A percentile compares a stretch with the other conserved stretches of the same genome.
Evolutionary conservation across 2,797 vertebrate genomes (phyloP).

Genomic region (Acanthis flammea): DNA sequence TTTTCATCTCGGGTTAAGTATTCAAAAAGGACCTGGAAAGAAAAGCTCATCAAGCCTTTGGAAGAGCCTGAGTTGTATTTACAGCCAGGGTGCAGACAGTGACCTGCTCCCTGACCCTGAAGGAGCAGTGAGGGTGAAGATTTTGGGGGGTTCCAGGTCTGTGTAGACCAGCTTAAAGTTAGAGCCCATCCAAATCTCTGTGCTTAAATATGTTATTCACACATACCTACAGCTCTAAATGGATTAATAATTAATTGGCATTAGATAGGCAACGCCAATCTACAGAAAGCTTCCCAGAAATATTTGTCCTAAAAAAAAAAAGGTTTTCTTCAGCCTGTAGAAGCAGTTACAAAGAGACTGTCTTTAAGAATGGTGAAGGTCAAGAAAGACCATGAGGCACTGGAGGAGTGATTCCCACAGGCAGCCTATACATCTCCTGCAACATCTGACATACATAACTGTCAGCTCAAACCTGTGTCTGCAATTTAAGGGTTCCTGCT

Average conservation of each 20-base stretch:
- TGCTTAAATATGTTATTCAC: not conserved
- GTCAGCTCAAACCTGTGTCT: not conserved
- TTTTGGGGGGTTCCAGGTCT: not conserved
- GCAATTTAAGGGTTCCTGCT: not conserved
- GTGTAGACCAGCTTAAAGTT: not conserved
- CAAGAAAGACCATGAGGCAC: not conserved
- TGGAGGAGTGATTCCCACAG: not conserved
- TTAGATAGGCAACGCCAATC: not conserved
- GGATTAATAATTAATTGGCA: not conserved
- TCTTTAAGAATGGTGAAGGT: not conserved
- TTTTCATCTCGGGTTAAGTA: not conserved
- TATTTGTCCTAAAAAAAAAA: not conserved
- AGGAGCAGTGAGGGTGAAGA: not conserved
- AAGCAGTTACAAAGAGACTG: not conserved
- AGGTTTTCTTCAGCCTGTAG: not conserved
- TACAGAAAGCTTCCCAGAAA: not conserved
- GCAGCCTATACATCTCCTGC: not conserved
- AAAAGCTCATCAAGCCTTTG: not conserved
- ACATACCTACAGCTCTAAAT: not conserved
- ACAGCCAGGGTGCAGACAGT: not conserved
- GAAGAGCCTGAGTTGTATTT: not conserved
- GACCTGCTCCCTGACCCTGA: rapidly evolving
- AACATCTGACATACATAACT: rapidly evolving
- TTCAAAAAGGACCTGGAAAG: not conserved
- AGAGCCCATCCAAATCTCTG: not conserved